Evolutionary conservation across 2,113 vertebrate genomes (phyloP), one percentile per base, ranked within the genome.

Genomic region (Genyomyrus donnyi): DNA sequence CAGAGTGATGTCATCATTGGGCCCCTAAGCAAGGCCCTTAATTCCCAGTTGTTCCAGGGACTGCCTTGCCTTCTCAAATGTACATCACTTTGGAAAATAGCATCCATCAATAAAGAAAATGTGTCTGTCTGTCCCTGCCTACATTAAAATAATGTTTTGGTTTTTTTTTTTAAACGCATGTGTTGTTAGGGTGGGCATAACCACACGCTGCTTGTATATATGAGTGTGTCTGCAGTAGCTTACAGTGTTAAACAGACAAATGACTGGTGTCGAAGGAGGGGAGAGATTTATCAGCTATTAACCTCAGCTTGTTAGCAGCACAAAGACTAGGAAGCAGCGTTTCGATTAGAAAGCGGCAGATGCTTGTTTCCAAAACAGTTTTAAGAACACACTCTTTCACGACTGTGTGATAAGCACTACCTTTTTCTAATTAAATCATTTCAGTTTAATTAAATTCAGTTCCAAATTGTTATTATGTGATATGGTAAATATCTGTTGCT

Each of bases 401-500:
- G n/a, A 53, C 27, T 56, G n/a, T 27, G 56, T 56, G n/a, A 87
- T 19, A 52, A 87, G 48, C 5, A 56, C 39, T 87, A 87, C 85
- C 46, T 87, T 52, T 87, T 49, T 70, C 3, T 53, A 87, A 87
- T 87, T 87, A 87, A 48, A 48, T 85, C 50, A 87, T 87, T 56
- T 56, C n/a, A 52, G 45, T 11, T 87, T 53, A 87, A 87, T 87
- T 87, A 35, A 35, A 35, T 87, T 56, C 45, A 87, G 27, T 48
- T 56, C 49, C 17, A 85, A 48, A 85, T 85, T 48, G 83, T 53
- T 87, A 77, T 87, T 87, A 53, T 56, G 50, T 53, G 50, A 87
- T 87, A 87, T 87, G 85, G 27, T 87, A 87, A 80, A 80, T 85
- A 46, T 53, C 10, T 53, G 27, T 87, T 42, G n/a, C 84, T 15